A percentile compares a stretch with the other conserved stretches of the same genome.
phyloP scores from a whole-genome alignment of 2,888 invertebrate genomes.

The Volucella bombylans region DNA sequence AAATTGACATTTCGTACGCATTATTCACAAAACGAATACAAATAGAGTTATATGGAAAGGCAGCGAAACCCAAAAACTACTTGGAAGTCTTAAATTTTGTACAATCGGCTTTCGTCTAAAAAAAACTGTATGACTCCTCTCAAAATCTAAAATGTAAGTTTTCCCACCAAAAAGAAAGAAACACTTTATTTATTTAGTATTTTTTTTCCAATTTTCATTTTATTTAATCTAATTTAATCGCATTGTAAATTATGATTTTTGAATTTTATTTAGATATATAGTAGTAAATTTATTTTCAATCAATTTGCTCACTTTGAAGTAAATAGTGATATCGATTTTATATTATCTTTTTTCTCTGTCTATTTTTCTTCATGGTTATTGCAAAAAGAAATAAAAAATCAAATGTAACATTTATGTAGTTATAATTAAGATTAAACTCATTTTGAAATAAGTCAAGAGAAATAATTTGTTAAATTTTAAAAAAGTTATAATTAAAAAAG shows the following conservation, averaged over 20 bases:
- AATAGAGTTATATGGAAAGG: too few relatives aligned
- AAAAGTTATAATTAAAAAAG: slow-evolving; percentile 17
- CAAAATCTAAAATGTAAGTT: background rate
- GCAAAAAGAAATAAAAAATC: slow-evolving; percentile 30
- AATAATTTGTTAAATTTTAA: slow-evolving; percentile 1
- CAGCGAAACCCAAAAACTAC: too few relatives aligned
- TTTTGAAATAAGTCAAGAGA: slow-evolving; percentile 10
- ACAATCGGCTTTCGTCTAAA: too few relatives aligned
- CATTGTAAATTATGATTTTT: slow-evolving; percentile 60
- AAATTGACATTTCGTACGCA: too few relatives aligned
- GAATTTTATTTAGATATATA: slow-evolving; percentile 41
- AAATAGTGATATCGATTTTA: slow-evolving; percentile 37
- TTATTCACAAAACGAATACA: too few relatives aligned
- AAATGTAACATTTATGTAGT: slow-evolving; percentile 9
- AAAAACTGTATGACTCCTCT: background rate
- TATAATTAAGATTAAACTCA: slow-evolving; percentile 14
- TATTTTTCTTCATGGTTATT: slow-evolving; percentile 49
- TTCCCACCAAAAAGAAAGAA: background rate
- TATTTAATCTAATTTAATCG: slow-evolving; percentile 62
- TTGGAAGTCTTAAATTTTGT: too few relatives aligned
- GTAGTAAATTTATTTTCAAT: slow-evolving; percentile 55
- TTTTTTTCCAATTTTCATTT: slow-evolving; percentile 40
- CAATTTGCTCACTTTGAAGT: slow-evolving; percentile 53
- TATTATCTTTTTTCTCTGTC: slow-evolving; percentile 36
- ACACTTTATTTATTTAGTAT: background rate